Evolutionary conservation across 2,888 invertebrate genomes (phyloP).

Genomic region (Dexiosoma caninum): DNA sequence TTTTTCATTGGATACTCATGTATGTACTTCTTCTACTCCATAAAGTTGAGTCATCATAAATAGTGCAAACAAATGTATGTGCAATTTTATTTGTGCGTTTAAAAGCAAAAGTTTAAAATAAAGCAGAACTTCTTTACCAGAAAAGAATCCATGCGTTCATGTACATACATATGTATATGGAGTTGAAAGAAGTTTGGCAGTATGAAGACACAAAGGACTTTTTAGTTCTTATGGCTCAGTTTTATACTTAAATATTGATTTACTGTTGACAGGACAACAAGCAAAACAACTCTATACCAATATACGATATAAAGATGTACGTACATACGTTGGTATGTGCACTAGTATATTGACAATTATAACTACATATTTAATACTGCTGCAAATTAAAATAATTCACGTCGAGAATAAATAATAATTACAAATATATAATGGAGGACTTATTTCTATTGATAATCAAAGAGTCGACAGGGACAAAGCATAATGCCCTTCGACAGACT

Average conservation of each 20-base stretch:
- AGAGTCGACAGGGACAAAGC: conserved; percentile 89
- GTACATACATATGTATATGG: not conserved
- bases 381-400: not conserved
- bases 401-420: not conserved
- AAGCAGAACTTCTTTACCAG: not conserved
- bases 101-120: conserved; percentile 5
- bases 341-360: not conserved
- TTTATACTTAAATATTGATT: conserved; percentile 52
- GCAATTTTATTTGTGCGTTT: not conserved
- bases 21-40: conserved; percentile 34
- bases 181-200: conserved; percentile 2
- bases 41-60: conserved; percentile 59
- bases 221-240: not conserved
- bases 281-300: not conserved
- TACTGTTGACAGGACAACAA: conserved; percentile 38
- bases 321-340: not conserved
- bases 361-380: not conserved
- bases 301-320: too few relatives aligned
- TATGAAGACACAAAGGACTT: conserved; percentile 28
- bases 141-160: not conserved
- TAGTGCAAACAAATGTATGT: conserved; percentile 47
- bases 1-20: conserved; percentile 39
- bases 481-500: conserved; percentile 85
- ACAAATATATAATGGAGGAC: conserved; percentile 86
- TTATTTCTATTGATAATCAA: conserved; percentile 89